Conservation (phyloP, 2,797 vertebrate genomes). For the Moxostoma hubbsi region DNA sequence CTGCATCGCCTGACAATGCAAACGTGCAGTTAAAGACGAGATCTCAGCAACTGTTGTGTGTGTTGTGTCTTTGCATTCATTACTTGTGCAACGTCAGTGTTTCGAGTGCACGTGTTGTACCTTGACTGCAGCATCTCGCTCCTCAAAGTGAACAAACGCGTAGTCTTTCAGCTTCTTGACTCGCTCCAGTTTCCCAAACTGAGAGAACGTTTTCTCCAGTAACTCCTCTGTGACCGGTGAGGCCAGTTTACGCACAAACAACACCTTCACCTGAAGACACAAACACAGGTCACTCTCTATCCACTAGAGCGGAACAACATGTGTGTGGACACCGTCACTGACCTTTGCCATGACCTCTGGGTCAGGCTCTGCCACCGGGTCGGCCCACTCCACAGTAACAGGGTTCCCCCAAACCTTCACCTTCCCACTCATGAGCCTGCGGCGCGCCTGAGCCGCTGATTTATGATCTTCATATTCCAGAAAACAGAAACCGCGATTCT, state of each 20-base stretch:
- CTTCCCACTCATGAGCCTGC: constrained; percentile 99
- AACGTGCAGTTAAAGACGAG: too few species aligned
- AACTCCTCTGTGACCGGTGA: constrained; percentile 97
- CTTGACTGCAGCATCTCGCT: constrained; percentile 95
- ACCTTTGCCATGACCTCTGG: constrained; percentile 99
- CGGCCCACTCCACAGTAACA: constrained; percentile 98
- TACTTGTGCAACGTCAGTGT: too few species aligned
- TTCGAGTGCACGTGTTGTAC: constrained; percentile 63
- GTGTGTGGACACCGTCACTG: constrained; percentile 34
- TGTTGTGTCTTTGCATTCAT: too few species aligned
- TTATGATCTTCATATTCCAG: constrained; percentile 99
- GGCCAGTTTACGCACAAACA: constrained; percentile 97
- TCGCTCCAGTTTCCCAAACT: constrained; percentile 97
- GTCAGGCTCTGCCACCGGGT: constrained; percentile 97
- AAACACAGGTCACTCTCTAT: background rate
- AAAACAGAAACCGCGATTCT: constrained; percentile 99
- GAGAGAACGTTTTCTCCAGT: constrained; percentile 94
- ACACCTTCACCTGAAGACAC: constrained; percentile 89
- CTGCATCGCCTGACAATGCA: constrained; percentile 88
- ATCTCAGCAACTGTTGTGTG: too few species aligned
- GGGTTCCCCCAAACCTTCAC: constrained; percentile 99
- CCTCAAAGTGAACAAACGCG: constrained; percentile 98
- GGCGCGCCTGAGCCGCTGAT: constrained; percentile 95
- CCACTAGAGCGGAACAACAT: too few species aligned
- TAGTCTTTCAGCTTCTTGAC: constrained; percentile 99